A percentile compares a stretch with the other conserved stretches of the same genome.
Evolutionary conservation across 1,140 invertebrate species (phyloP).

Genomic region (Dendrolimus punctatus): DNA sequence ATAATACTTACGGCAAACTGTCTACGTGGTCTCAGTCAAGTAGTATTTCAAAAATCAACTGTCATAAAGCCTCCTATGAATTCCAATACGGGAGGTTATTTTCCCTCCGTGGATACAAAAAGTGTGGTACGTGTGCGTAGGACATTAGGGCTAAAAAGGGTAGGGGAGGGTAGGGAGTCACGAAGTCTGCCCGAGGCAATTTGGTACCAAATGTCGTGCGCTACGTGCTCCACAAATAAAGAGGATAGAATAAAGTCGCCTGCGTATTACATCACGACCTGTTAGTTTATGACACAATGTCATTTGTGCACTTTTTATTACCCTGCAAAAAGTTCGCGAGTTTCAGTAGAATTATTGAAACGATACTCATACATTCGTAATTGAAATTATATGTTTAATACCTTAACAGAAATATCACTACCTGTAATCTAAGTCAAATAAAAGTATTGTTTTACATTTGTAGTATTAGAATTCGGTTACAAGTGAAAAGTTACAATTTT

Average conservation of each 20-base stretch:
- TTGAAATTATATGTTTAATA: too few species aligned
- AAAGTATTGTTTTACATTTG: too few species aligned
- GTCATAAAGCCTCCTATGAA: constrained; percentile 15
- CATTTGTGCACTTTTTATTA: constrained; percentile 9
- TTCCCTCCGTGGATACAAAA: constrained; percentile 20
- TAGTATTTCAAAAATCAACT: not conserved
- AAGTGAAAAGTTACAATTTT: too few species aligned
- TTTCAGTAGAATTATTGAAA: too few species aligned
- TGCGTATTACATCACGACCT: constrained; percentile 45
- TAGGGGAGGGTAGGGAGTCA: constrained; percentile 35
- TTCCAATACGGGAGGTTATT: constrained; percentile 20
- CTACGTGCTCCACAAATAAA: constrained; percentile 64
- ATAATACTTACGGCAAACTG: too few species aligned
- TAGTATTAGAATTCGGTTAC: too few species aligned
- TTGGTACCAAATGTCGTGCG: constrained; percentile 63
- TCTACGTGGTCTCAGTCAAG: too few species aligned
- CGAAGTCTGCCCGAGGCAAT: constrained; percentile 60
- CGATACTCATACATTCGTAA: too few species aligned
- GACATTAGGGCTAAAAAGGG: constrained; percentile 39
- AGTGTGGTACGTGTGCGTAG: constrained; percentile 38
- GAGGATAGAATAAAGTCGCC: constrained; percentile 49
- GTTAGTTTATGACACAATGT: constrained; percentile 37
- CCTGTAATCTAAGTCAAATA: too few species aligned
- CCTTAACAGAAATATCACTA: too few species aligned
- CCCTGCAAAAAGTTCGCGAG: too few species aligned